These are phyloP conservation scores for Chrysolina haemoptera DNA, from an alignment of 2,888 invertebrate genomes.

Conservation along the genomic window DNA sequence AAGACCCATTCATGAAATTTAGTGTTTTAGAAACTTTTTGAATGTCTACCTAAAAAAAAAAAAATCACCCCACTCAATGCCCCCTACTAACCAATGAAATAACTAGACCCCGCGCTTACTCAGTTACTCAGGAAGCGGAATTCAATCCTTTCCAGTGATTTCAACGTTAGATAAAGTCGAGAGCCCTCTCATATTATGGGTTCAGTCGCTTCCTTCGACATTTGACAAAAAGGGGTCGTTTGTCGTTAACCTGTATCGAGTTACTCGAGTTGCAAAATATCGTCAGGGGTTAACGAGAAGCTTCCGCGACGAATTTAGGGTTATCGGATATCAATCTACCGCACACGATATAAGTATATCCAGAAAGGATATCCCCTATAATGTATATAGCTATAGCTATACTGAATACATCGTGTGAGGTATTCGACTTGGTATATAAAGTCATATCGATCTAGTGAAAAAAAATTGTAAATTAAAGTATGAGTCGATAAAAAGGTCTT, in stretches of 20 bases:
- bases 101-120: not conserved
- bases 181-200: conserved; percentile 35
- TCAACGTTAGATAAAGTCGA: conserved; percentile 51
- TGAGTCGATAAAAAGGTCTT: no score
- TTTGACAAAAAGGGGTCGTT: not conserved
- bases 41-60: no score
- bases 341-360: not conserved
- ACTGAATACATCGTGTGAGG: not conserved
- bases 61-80: not conserved
- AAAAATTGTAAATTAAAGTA: no score
- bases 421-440: not conserved
- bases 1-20: no score
- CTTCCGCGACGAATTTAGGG: not conserved
- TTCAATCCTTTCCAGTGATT: conserved; percentile 50
- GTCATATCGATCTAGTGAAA: no score
- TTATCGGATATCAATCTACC: not conserved
- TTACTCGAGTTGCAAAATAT: conserved; percentile 7
- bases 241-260: not conserved
- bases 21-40: no score
- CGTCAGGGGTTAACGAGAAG: conserved; percentile 17
- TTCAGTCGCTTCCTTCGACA: conserved; percentile 13
- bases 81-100: not conserved
- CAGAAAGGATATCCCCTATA: not conserved
- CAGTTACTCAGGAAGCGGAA: conserved; percentile 33
- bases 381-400: no score